Evolutionary conservation across 2,113 vertebrate species (phyloP), one percentile per base, ranked within the genome.

Genomic region (Tinamus guttatus): DNA sequence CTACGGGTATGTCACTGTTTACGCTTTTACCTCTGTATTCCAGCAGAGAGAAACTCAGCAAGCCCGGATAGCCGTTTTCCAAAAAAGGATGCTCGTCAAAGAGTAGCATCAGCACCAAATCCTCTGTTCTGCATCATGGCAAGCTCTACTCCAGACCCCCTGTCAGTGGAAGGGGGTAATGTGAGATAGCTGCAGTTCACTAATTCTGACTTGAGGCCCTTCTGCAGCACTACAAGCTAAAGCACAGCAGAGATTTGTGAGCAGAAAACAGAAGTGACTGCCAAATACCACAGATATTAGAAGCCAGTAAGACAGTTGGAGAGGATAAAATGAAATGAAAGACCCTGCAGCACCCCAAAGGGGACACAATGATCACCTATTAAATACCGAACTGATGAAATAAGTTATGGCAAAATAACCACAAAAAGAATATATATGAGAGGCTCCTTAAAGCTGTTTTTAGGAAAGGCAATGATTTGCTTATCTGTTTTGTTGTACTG

Each of bases 1-100:
- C 73, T 94, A 73, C 47, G 81, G 67, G 84, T 71, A 49, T 51
- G 68, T 41, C 85, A 67, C 49, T 64, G 71, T 87, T 87, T 89
- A 91, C 94, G 62, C 90, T 81, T 97, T 97, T 95, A 93, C 92
- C 90, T 82, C 20, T 74, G 27, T 85, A 89, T 96, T 96, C 92
- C 96, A 96, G 83, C 59, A 91, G 78, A 47, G 75, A 78, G 70
- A 87, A 94, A 96, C 93, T 97, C 95, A 85, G 63, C 67, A 92
- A 97, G 79, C 83, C 90, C 64, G 97, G 87, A 90, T 89, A 92
- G 82, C 51, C 19, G 80, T 93, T 95, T 97, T 96, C 91, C 93
- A 94, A 56, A n/a, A n/a, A 92, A 92, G 77, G 58, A 21, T 62
- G 38, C 13, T 85, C 78, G 38, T 70, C 67, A 87, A 94, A 95